Percentiles rank a stretch among this genome's conserved stretches.
phyloP scores from a whole-genome alignment of 2,797 vertebrate genomes.

The Microtus agrestis region DNA sequence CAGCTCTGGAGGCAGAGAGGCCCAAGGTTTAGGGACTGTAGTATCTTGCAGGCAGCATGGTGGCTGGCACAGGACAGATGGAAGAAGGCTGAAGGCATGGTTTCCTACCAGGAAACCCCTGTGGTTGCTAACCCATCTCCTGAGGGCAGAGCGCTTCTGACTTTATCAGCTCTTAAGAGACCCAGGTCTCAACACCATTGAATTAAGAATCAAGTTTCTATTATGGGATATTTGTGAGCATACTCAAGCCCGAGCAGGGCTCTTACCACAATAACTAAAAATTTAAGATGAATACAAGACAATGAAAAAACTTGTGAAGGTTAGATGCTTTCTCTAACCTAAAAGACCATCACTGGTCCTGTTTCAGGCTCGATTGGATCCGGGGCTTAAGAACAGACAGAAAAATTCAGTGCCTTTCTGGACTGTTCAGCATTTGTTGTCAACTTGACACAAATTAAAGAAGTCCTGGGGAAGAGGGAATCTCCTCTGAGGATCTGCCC shows the following conservation, averaged over 20 bases:
- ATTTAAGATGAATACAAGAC: not conserved
- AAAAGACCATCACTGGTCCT: not conserved
- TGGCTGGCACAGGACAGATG: too few relatives aligned
- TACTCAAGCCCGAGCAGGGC: not conserved
- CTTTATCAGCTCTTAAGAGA: not conserved
- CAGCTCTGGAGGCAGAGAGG: not conserved
- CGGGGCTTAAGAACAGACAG: accelerated
- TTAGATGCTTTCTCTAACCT: not conserved
- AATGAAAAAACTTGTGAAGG: not conserved
- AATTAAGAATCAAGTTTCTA: not conserved
- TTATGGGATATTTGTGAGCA: too few relatives aligned
- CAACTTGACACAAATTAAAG: not conserved
- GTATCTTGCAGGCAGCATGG: not conserved
- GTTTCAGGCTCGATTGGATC: not conserved
- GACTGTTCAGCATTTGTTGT: not conserved
- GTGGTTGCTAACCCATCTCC: not conserved
- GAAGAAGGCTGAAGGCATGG: not conserved
- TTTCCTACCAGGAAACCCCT: not conserved
- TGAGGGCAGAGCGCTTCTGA: not conserved
- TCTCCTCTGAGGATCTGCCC: not conserved
- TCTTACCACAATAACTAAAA: not conserved
- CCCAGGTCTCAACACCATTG: not conserved
- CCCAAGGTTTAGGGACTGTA: not conserved
- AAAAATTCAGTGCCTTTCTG: not conserved
- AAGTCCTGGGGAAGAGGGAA: not conserved